phyloP scores from a whole-genome alignment of 92 coral and sea anemone species.

The Phymanthus crucifer region DNA sequence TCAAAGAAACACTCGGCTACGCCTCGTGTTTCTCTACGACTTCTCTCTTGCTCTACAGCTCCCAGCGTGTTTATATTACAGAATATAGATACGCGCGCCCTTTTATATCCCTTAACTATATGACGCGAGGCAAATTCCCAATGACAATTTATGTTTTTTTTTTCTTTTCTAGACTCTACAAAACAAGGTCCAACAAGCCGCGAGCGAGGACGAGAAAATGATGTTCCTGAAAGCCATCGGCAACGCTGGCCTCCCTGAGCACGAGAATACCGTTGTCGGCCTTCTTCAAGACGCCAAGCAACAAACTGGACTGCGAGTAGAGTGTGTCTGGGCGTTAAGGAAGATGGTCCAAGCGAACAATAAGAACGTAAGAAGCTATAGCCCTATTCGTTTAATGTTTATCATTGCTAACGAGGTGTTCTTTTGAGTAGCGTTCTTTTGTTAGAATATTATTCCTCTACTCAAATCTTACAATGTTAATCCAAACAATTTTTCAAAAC shows the following conservation, averaged over 20 bases:
- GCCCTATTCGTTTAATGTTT: no score
- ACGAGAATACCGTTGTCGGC: slow-evolving; percentile 28
- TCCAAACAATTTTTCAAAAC: no score
- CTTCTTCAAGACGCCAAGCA: slow-evolving; percentile 25
- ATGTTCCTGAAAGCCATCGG: slow-evolving; percentile 75
- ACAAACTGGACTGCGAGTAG: slow-evolving; percentile 57
- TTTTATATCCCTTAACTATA: no score
- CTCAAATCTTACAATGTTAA: no score
- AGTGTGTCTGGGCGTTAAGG: slow-evolving; percentile 87
- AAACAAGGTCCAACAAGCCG: slow-evolving; percentile 13
- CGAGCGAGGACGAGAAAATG: slow-evolving; percentile 34
- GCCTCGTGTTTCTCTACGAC: no score
- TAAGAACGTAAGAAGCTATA: slow-evolving; percentile 30
- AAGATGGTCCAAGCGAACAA: slow-evolving; percentile 45
- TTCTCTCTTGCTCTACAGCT: no score
- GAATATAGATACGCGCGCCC: no score
- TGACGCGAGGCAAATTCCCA: background rate
- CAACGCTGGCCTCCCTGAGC: slow-evolving; percentile 62
- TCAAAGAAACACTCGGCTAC: no score
- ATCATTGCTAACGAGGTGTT: no score
- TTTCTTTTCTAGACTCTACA: slow-evolving; percentile 29
- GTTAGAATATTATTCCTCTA: no score
- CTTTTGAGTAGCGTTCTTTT: no score
- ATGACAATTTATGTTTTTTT: background rate
- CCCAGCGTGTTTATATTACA: no score